phyloP scores from a whole-genome alignment of 2,797 vertebrate genomes.

The Clarias platycephalus region DNA sequence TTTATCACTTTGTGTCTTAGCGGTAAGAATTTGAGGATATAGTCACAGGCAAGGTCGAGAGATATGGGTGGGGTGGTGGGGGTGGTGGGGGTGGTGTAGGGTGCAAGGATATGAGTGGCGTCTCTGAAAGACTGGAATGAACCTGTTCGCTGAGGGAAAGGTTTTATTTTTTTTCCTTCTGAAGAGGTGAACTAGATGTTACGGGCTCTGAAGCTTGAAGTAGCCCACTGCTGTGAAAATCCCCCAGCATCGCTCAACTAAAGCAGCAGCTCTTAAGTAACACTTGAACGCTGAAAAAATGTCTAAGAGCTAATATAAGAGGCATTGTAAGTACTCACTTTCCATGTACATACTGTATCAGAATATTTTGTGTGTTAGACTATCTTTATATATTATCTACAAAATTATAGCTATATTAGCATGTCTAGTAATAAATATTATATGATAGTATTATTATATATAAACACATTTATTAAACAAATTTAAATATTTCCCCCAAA shows the following conservation, averaged over 20 bases:
- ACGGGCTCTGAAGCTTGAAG: neutral
- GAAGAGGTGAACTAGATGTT: neutral
- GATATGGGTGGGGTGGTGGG: neutral
- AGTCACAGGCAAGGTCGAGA: neutral
- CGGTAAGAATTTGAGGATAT: neutral
- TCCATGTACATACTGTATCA: neutral
- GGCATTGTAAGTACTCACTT: neutral
- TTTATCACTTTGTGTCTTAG: neutral
- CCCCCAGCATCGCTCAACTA: neutral
- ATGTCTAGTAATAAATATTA: neutral
- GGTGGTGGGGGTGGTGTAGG: neutral
- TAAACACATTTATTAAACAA: too few species aligned
- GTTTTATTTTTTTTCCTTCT: neutral
- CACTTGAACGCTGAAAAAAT: neutral
- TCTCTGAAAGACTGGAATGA: constrained; percentile 1
- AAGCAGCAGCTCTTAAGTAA: neutral
- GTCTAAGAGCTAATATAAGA: neutral
- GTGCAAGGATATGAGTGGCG: neutral
- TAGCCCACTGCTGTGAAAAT: neutral
- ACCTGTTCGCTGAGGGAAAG: neutral
- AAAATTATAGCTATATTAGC: neutral
- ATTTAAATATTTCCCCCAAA: too few species aligned
- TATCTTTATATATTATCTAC: neutral
- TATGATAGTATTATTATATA: too few species aligned
- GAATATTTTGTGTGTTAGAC: neutral